A percentile compares a stretch with the other conserved stretches of the same genome.
Evolutionary conservation across 2,888 invertebrate genomes (phyloP).

Genomic region (Linnaemya vulpina): DNA sequence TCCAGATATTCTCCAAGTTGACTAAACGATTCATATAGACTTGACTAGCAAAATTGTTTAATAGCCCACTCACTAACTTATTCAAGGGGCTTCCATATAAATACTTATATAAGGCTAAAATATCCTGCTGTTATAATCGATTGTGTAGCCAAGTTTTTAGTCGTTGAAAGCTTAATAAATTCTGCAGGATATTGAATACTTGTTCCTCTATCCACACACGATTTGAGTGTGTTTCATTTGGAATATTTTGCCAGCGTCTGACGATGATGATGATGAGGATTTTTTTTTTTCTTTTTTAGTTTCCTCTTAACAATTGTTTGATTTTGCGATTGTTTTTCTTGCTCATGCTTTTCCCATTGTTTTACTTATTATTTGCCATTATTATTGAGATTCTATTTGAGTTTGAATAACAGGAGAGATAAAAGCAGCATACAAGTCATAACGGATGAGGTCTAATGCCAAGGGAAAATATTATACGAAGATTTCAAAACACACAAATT

Average conservation of each 20-base stretch:
- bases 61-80: too few relatives aligned
- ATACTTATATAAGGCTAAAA: too few relatives aligned
- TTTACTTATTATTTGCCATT: conserved; percentile 60
- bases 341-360: conserved; percentile 16
- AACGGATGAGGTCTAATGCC: conserved; percentile 22
- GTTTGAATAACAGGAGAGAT: conserved; percentile 32
- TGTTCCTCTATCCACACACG: not conserved
- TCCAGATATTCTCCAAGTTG: too few relatives aligned
- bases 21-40: too few relatives aligned
- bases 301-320: conserved; percentile 53
- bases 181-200: not conserved
- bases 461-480: conserved; percentile 47
- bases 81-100: too few relatives aligned
- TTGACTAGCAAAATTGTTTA: too few relatives aligned
- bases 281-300: too few relatives aligned
- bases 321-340: conserved; percentile 48
- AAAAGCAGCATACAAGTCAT: conserved; percentile 20
- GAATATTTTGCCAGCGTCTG: conserved; percentile 55
- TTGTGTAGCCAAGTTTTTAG: too few relatives aligned
- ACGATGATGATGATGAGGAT: conserved; percentile 32
- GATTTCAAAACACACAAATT: conserved; percentile 40
- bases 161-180: too few relatives aligned
- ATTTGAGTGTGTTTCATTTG: conserved; percentile 3
- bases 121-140: too few relatives aligned
- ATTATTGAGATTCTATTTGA: conserved; percentile 59